A percentile compares a stretch with the other conserved stretches of the same genome.
Conservation (phyloP, 2,888 invertebrate species). For the Campopleginae sp. region DNA sequence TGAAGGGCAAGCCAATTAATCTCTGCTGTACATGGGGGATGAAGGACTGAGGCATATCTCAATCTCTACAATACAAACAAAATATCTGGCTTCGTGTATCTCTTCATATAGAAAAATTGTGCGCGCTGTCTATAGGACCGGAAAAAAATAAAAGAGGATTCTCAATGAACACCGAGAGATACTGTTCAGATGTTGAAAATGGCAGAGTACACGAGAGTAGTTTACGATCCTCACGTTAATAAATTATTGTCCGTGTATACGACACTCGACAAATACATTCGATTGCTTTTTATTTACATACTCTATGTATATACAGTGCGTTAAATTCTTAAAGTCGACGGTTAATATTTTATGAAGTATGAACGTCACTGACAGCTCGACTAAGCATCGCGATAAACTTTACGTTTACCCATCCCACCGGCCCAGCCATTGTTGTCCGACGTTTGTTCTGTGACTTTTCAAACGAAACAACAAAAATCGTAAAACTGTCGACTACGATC, state of each 20-base stretch:
- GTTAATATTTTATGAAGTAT: constrained; percentile 66
- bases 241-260: constrained; percentile 57
- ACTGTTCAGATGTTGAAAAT: constrained; percentile 36
- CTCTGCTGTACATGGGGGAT: constrained; percentile 45
- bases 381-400: constrained; percentile 50
- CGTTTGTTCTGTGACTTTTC: constrained; percentile 16
- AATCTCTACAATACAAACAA: constrained; percentile 38
- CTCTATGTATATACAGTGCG: background rate
- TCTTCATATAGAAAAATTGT: constrained; percentile 33
- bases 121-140: background rate
- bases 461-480: background rate
- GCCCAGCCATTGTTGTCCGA: background rate
- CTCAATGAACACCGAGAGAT: constrained; percentile 37
- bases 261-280: constrained; percentile 28
- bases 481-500: too few species aligned
- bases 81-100: constrained; percentile 1
- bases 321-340: constrained; percentile 32
- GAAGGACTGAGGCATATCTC: constrained; percentile 63
- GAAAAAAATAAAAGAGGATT: constrained; percentile 31
- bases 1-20: constrained; percentile 63
- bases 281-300: constrained; percentile 14
- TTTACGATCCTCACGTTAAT: constrained; percentile 65
- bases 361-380: constrained; percentile 48
- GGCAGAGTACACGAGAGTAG: constrained; percentile 37
- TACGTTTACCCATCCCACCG: background rate